Base-by-base conservation (phyloP, 2,113 vertebrate genomes). In the Macquaria australasica region DNA sequence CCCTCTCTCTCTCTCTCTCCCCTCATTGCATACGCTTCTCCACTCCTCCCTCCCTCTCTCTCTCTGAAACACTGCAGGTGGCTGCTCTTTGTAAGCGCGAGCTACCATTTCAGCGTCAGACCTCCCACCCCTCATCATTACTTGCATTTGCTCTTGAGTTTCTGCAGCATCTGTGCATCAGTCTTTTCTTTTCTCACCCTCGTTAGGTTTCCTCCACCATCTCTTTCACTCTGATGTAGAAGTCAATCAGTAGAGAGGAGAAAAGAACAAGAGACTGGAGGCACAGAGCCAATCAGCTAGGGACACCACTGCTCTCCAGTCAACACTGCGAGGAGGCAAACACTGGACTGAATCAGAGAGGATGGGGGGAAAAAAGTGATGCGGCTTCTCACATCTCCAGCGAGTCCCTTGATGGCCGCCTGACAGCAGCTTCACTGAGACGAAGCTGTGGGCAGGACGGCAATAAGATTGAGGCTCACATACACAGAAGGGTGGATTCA, bases 61-160 rank as follows among this genome's bases (percentile, higher is more conserved):
- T 74, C 79, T 63, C 76, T 90, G 77, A 90, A 86, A 85, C 90
- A 93, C 92, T 93, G 93, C 91, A 91, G 90, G 91, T 90, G 87
- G 92, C 88, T 88, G 86, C 75, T 92, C 85, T 92, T 90, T 90
- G 82, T 94, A 77, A 77, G 77, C 63, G 86, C 20, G 45, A 81
- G 77, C 81, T 75, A 71, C 79, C 9, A 8, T 55, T 58, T 60
- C 71, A 74, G 62, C 71, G 34, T 56, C 79, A 85, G 80, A 71
- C 77, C 78, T 69, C 68, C 73, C 83, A 28, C 78, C 88, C 87
- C 84, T 73, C 74, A 85, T 73, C 74, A 85, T 74, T 84, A 90
- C 64, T 80, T 74, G 41, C 69, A 51, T 73, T 70, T 58, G 48
- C 59, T 50, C n/a, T 43, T 8, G 76, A 71, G 59, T 67, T 71